These are phyloP conservation scores for Dendrocopos noguchii DNA, from an alignment of 2,113 vertebrate species.

Conservation along the genomic window DNA sequence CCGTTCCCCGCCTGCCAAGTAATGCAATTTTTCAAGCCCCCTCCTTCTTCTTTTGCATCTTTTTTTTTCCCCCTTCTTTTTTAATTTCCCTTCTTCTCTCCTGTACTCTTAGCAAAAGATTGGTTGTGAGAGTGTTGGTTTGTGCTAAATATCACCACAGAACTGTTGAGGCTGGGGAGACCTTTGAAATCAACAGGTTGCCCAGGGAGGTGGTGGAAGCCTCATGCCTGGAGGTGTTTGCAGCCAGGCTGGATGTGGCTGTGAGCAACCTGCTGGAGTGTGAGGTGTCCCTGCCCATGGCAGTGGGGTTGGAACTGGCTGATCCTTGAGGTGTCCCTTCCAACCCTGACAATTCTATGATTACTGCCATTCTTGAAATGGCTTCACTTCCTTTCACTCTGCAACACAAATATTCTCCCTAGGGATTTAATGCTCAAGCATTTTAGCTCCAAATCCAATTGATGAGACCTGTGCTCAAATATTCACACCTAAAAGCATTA, in stretches of 20 bases:
- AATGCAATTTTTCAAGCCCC: slow-evolving; percentile 44
- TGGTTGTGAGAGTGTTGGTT: background rate
- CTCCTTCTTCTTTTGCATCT: slow-evolving; percentile 15
- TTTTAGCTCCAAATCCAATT: background rate
- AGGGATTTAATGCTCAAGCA: background rate
- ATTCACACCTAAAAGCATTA: background rate
- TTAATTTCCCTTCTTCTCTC: background rate
- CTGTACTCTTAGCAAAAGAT: background rate
- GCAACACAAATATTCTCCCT: background rate
- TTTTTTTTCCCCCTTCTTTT: too few relatives aligned
- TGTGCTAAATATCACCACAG: background rate
- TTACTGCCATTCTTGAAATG: background rate
- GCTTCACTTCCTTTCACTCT: background rate
- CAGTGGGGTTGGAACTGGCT: too few relatives aligned
- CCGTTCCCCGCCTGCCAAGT: slow-evolving; percentile 25
- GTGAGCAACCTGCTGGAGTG: too few relatives aligned
- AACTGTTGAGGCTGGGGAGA: too few relatives aligned
- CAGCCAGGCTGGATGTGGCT: too few relatives aligned
- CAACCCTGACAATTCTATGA: background rate
- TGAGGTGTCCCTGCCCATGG: too few relatives aligned
- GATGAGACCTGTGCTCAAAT: background rate
- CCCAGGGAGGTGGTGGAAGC: too few relatives aligned
- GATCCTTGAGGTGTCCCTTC: too few relatives aligned
- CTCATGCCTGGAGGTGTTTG: too few relatives aligned
- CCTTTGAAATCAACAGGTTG: too few relatives aligned